Evolutionary conservation across 2,888 invertebrate genomes (phyloP).

Genomic region (Lypha dubia): DNA sequence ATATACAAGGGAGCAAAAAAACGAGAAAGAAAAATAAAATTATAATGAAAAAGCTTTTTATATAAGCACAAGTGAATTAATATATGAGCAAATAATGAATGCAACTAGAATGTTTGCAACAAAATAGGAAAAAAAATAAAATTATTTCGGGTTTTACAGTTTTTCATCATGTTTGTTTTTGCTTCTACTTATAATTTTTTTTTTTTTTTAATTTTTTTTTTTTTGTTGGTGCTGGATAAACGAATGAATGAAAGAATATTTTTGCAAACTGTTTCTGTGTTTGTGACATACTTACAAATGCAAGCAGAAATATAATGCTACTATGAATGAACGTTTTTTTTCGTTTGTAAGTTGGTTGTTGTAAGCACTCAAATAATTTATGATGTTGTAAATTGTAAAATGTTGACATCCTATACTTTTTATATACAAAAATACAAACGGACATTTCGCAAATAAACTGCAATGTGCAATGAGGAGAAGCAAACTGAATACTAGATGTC

Average conservation of each 20-base stretch:
- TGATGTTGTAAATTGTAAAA: slow-evolving; percentile 71
- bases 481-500: slow-evolving; percentile 17
- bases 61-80: slow-evolving; percentile 67
- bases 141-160: slow-evolving; percentile 45
- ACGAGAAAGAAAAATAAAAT: slow-evolving; percentile 19
- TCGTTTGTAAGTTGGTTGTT: slow-evolving; percentile 16
- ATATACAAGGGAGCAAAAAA: slow-evolving; percentile 14
- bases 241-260: slow-evolving; percentile 58
- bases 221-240: slow-evolving; percentile 51
- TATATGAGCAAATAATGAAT: slow-evolving; percentile 70
- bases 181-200: not conserved
- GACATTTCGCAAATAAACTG: slow-evolving; percentile 17
- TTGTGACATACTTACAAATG: slow-evolving; percentile 17
- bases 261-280: slow-evolving; percentile 36
- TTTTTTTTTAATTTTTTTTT: not conserved
- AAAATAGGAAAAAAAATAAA: slow-evolving; percentile 52
- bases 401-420: slow-evolving; percentile 57
- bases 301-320: slow-evolving; percentile 25
- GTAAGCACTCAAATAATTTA: slow-evolving; percentile 66
- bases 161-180: slow-evolving; percentile 49
- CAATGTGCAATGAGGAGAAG: slow-evolving; percentile 45
- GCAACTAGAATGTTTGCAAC: slow-evolving; percentile 65
- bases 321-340: slow-evolving; percentile 30
- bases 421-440: slow-evolving; percentile 14
- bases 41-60: slow-evolving; percentile 66